Evolutionary conservation across 1,140 invertebrate species (phyloP), one percentile per base, ranked within the genome.

Genomic region (Drosophila rufa): DNA sequence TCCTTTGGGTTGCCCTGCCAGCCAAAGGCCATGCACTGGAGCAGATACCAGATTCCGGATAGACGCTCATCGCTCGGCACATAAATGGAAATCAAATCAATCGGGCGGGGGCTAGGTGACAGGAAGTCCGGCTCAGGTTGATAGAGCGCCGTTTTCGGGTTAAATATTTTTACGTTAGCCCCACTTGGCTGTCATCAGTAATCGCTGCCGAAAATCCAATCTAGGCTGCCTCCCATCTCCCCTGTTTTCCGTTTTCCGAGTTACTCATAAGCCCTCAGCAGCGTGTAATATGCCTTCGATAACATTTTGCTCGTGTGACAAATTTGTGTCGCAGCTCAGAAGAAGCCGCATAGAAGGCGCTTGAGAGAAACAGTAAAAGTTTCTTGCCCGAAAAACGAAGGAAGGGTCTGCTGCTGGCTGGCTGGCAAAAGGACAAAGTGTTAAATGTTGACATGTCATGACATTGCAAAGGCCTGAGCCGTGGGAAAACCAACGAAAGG

Each of bases 371-470:
- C 62, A 86, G 68, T 65, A 80, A 83, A 80, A 89, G 68, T 71
- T 89, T 67, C 22, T 65, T 77, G 53, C 33, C 42, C 48, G 51
- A 17, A 25, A 25, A 25, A 25, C 22, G 55, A 78, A 59, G 22
- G 27, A 38, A 65, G 58, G 48, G 40, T 57, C 50, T 43, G 55
- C 19, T 25, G 22, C 2, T 57, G 19, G 12, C 22, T 57, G 42
- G 46, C 38, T 46, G 43, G 57, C 64, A 66, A 76, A 77, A 64
- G 58, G 62, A 76, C 79, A 78, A 73, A 89, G 85, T 89, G 85
- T 90, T 89, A 89, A 89, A 89, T 84, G 86, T 90, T 90, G 85
- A 91, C 85, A 89, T 89, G 85, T 89, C 85, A 82, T 89, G 85
- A 85, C 85, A 89, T 90, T 81, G 77, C 85, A 90, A 58, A 73